Base-by-base conservation (phyloP, 1,140 invertebrate genomes). In the Aricia agestis region DNA sequence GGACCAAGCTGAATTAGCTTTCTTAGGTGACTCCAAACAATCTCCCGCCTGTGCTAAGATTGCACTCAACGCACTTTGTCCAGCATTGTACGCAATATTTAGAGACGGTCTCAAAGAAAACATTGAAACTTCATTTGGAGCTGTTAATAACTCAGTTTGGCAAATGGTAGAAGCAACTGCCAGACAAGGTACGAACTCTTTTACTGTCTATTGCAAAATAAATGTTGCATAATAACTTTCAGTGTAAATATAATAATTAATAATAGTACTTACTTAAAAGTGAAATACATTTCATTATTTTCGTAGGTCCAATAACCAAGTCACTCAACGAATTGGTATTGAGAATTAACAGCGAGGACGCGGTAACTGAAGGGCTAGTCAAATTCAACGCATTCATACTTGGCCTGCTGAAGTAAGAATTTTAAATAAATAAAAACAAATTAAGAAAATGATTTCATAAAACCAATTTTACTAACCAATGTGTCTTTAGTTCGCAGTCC, bases 331-430 rank as follows among this genome's bases (percentile, higher is more conserved):
- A 98, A 82, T 91, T 98, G 63, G 96, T 97, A 10, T 94, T 97
- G 83, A 94, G 95, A 82, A 95, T 98, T 75, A 97, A 97, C 83
- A 95, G 94, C 74, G 97, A 97, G 90, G 95, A 97, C 82, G 94
- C 95, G 58, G 94, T 98, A 1, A 95, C 95, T 4, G 96, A 97
- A 87, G 96, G 96, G 72, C 93, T 96, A 82, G 94, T 97, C 71
- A 97, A 97, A 84, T 97, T 98, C 82, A 97, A 97, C 87, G 97
- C 97, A 68, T 98, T 98, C 86, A 94, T 98, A 73, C 95, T 97
- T 88, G 97, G 97, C 52, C 92, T 98, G 68, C 91, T 98, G n/a
- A 98, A 98, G 95, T 97, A 92, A 95, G 94, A 93, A 73, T 17
- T 67, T 61, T 66, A 58, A 18, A 52, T 63, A 7, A 36, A 66